Evolutionary conservation across 2,888 invertebrate species (phyloP), one percentile per base, ranked within the genome.

Genomic region (Campopleginae sp.): DNA sequence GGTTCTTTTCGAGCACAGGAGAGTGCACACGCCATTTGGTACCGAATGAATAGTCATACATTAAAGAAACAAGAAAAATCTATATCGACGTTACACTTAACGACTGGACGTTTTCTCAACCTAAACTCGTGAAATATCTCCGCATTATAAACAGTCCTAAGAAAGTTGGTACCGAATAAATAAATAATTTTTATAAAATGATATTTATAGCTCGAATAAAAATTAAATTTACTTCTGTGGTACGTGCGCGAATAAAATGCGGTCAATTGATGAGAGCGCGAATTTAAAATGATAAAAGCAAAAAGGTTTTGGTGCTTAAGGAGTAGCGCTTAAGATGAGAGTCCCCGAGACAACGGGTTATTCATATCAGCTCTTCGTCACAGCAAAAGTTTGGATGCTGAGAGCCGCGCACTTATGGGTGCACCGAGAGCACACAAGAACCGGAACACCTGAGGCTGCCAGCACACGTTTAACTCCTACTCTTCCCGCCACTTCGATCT

Each of bases 361-460:
- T 74, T 65, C 72, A 33, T 68, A 71, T 81, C 46, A 27, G 38
- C 23, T 38, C 27, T 75, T 80, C 66, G 77, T 75, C 65, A 74
- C 54, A 51, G 38, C 63, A 71, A 82, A 70, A 79, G 63, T 65
- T 66, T 65, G 65, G 63, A 85, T 63, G 68, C 77, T 23, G 42
- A 33, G 38, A 27, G 33, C 23, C 38, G 58, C 33, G 72, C 48
- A 63, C 38, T 70, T 77, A 68, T 48, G n/a, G n/a, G 42, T 61
- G 61, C 78, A 86, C 75, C 70, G 66, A 61, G 71, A n/a, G n/a
- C n/a, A n/a, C n/a, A 82, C 84, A 86, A 89, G 90, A 91, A 91
- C 88, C 89, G 88, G 88, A 91, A 91, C 91, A 91, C 90, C 91
- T 91, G 91, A 91, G 90, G 82, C 72, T 70, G 72, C 77, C 77